Evolutionary conservation across 2,113 vertebrate genomes (phyloP).

Genomic region (Uropsilus gracilis): DNA sequence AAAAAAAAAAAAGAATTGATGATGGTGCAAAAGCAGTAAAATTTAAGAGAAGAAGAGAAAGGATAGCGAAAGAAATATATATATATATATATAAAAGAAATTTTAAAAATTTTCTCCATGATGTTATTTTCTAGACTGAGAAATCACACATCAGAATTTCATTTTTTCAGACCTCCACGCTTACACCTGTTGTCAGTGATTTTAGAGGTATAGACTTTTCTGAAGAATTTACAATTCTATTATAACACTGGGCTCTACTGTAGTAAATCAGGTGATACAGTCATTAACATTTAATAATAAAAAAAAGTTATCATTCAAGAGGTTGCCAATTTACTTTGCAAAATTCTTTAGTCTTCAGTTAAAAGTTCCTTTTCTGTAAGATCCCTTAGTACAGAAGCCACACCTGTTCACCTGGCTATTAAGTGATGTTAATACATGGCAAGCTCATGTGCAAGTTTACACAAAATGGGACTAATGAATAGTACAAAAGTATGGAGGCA

Average conservation of each 20-base stretch:
- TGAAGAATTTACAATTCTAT: not conserved
- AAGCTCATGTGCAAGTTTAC: not conserved
- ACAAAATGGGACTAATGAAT: not conserved
- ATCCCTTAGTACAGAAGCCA: not conserved
- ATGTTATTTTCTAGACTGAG: not conserved
- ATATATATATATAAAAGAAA: not conserved
- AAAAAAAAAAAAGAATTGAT: slow-evolving; percentile 9
- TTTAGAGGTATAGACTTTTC: not conserved
- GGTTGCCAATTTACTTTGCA: not conserved
- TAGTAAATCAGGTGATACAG: not conserved
- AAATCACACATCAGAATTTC: not conserved
- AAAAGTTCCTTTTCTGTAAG: not conserved
- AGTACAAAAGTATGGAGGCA: not conserved
- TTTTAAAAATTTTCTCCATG: not conserved
- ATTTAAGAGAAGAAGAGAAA: slow-evolving; percentile 13
- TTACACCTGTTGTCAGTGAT: not conserved
- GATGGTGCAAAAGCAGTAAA: not conserved
- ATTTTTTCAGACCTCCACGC: not conserved
- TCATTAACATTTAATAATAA: too few relatives aligned
- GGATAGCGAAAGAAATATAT: not conserved
- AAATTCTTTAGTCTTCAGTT: not conserved
- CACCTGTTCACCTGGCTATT: not conserved
- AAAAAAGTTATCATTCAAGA: not conserved
- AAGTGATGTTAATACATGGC: not conserved
- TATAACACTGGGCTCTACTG: not conserved